A percentile compares a stretch with the other conserved stretches of the same genome.
Conservation (phyloP, 2,797 vertebrate genomes). For the Spinibarbus caldwelli region DNA sequence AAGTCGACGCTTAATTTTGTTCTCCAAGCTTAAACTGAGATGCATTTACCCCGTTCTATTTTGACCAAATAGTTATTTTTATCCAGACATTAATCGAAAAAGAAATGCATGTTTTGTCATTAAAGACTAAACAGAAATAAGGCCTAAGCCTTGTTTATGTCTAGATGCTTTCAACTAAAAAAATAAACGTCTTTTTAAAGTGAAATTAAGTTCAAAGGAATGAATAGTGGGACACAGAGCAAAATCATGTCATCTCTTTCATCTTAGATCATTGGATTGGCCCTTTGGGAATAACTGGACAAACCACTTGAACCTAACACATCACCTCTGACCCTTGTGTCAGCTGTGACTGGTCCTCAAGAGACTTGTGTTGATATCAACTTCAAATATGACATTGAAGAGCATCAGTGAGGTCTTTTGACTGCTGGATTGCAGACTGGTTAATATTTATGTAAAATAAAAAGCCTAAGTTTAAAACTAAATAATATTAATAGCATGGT, state of each 20-base stretch:
- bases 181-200: no score
- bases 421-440: background rate
- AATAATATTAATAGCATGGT: background rate
- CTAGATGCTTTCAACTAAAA: no score
- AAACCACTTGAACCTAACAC: slow-evolving; percentile 62
- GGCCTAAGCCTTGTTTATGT: no score
- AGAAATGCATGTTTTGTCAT: background rate
- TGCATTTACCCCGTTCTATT: background rate
- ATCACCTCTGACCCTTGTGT: slow-evolving; percentile 61
- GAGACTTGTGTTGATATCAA: slow-evolving; percentile 53
- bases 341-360: slow-evolving; percentile 43
- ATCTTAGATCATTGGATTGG: slow-evolving; percentile 56
- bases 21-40: background rate
- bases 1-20: background rate
- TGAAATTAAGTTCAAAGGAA: background rate
- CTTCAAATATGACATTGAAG: slow-evolving; percentile 31
- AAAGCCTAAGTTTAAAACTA: no score
- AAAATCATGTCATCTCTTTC: slow-evolving; percentile 47
- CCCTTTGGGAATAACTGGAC: slow-evolving; percentile 66
- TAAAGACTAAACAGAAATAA: no score
- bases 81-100: background rate
- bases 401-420: background rate
- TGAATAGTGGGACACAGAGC: background rate
- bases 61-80: background rate
- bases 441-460: background rate